These are phyloP conservation scores for Nyctalus aviator DNA, from an alignment of 2,797 vertebrate genomes.

Conservation along the genomic window DNA sequence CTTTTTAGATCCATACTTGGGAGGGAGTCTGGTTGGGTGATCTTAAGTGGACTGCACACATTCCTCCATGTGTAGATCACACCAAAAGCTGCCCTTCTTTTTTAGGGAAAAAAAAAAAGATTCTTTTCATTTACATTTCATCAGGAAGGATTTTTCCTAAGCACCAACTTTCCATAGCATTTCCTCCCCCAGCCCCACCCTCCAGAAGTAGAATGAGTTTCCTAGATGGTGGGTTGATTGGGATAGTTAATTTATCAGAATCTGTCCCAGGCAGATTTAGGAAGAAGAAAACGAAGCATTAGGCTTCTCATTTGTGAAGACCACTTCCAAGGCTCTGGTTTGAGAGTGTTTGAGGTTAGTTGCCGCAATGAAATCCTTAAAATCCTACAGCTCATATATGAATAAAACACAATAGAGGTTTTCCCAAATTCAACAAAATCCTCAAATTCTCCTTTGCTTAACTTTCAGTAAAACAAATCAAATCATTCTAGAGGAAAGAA, in stretches of 20 bases:
- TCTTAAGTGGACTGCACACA: background rate
- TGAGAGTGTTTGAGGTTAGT: constrained; percentile 30
- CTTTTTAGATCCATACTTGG: background rate
- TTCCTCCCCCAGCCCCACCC: background rate
- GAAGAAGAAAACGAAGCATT: background rate
- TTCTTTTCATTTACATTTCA: constrained; percentile 34
- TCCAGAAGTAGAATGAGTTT: constrained; percentile 2
- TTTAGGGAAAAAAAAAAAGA: background rate
- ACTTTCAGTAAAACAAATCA: background rate
- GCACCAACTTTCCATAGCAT: background rate
- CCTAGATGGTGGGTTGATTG: background rate
- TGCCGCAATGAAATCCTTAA: constrained; percentile 4
- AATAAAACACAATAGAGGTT: background rate
- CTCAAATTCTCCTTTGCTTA: background rate
- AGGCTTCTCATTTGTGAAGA: background rate
- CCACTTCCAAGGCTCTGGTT: background rate
- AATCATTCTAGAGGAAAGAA: background rate
- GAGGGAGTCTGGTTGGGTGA: background rate
- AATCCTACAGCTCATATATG: background rate
- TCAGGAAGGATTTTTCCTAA: background rate
- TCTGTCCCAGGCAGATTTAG: constrained; percentile 13
- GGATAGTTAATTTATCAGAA: constrained; percentile 53
- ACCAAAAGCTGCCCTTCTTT: background rate
- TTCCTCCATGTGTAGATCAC: background rate
- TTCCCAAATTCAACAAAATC: background rate